Conservation (phyloP, 2,888 invertebrate genomes). For the Papilio gigon region DNA sequence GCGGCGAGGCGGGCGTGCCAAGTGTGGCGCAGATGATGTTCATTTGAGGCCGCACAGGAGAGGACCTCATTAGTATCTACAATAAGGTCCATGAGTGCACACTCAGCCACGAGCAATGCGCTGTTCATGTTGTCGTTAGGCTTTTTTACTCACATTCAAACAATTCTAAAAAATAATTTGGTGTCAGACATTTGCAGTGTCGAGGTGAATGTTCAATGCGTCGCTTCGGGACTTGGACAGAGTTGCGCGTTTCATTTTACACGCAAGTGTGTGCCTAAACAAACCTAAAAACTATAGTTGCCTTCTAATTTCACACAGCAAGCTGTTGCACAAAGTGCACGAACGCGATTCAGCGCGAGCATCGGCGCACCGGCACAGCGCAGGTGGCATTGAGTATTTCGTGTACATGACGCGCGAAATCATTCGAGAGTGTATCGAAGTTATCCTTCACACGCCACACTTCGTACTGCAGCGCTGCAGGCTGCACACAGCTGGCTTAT, state of each 20-base stretch:
- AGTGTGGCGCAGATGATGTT: slow-evolving; percentile 14
- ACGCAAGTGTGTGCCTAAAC: slow-evolving; percentile 1
- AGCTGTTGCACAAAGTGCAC: background rate
- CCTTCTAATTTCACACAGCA: background rate
- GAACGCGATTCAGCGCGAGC: no score
- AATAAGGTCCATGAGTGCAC: slow-evolving; percentile 20
- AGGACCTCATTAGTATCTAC: slow-evolving; percentile 19
- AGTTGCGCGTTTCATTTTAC: background rate
- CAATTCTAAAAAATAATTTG: no score
- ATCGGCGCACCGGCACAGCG: no score
- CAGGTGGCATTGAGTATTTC: background rate
- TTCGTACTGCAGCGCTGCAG: no score
- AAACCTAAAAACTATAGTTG: background rate
- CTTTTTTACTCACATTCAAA: slow-evolving; percentile 11
- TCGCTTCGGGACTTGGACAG: background rate
- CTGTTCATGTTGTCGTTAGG: slow-evolving; percentile 17
- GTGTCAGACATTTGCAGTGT: slow-evolving; percentile 13
- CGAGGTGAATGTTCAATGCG: slow-evolving; percentile 16
- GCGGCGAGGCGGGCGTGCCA: background rate
- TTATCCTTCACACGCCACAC: no score
- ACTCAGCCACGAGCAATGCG: slow-evolving; percentile 9
- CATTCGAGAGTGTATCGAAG: background rate
- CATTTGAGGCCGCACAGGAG: slow-evolving; percentile 10
- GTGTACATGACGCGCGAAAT: background rate
- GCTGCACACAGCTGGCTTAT: no score